These are phyloP conservation scores for Hemaris fuciformis DNA, from an alignment of 2,888 invertebrate species.

Conservation along the genomic window DNA sequence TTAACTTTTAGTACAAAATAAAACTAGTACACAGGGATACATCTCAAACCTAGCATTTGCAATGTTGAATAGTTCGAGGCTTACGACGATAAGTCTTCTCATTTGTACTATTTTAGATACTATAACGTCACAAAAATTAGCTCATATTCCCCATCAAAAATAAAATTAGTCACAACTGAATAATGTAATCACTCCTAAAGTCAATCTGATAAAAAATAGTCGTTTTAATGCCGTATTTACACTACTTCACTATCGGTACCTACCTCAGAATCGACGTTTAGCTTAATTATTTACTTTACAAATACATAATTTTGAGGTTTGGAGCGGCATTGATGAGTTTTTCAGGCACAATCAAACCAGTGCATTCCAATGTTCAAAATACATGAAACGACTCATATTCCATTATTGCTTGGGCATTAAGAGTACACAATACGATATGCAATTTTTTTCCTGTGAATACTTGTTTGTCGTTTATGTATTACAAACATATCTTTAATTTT, in stretches of 20 bases:
- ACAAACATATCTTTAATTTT: conserved; percentile 58
- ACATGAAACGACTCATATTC: conserved; percentile 53
- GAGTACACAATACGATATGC: conserved; percentile 9
- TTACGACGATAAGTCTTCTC: conserved; percentile 83
- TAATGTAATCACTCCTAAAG: conserved; percentile 79
- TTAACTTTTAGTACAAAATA: conserved; percentile 83
- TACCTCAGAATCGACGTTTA: conserved; percentile 63
- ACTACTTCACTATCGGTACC: conserved; percentile 61
- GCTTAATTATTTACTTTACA: conserved; percentile 63
- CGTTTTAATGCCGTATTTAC: conserved; percentile 57
- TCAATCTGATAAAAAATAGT: conserved; percentile 57
- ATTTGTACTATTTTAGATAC: conserved; percentile 83
- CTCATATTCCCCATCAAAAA: conserved; percentile 74
- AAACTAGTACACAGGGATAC: conserved; percentile 83
- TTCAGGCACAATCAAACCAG: conserved; percentile 79
- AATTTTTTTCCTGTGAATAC: conserved; percentile 1
- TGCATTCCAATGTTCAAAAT: conserved; percentile 74
- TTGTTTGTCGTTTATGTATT: conserved; percentile 63
- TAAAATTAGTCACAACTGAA: conserved; percentile 76
- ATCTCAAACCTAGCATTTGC: conserved; percentile 82
- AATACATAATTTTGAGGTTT: conserved; percentile 79
- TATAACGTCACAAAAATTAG: conserved; percentile 79
- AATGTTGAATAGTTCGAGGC: conserved; percentile 81
- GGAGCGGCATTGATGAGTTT: conserved; percentile 79
- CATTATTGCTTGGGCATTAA: background rate